phyloP scores from a whole-genome alignment of 1,140 invertebrate species.

The Maniola jurtina region DNA sequence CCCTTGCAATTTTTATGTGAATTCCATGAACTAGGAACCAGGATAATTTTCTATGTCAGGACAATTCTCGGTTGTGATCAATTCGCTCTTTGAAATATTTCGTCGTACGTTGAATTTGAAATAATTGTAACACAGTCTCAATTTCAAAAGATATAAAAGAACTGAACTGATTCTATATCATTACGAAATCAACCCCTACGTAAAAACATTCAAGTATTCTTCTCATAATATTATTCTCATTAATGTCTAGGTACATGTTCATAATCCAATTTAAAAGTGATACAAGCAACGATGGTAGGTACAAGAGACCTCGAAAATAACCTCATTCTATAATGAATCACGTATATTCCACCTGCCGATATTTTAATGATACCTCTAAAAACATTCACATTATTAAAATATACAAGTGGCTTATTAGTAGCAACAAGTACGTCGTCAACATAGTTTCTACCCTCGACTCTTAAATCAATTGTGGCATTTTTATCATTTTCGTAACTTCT shows the following conservation, averaged over 20 bases:
- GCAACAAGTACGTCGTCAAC: slow-evolving; percentile 38
- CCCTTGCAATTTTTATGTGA: too few species aligned
- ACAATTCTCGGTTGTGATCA: too few species aligned
- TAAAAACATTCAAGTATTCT: background rate
- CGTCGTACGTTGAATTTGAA: too few species aligned
- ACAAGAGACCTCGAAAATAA: slow-evolving; percentile 20
- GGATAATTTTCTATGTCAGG: too few species aligned
- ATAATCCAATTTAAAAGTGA: slow-evolving; percentile 19
- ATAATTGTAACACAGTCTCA: too few species aligned
- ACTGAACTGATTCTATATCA: too few species aligned
- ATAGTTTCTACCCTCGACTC: slow-evolving; percentile 22
- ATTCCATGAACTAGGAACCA: too few species aligned
- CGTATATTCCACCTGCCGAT: slow-evolving; percentile 37
- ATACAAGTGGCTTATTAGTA: slow-evolving; percentile 53
- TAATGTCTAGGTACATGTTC: slow-evolving; percentile 3
- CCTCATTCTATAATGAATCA: slow-evolving; percentile 32
- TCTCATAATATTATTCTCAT: slow-evolving; percentile 5
- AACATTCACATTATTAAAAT: slow-evolving; percentile 50
- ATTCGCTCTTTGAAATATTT: too few species aligned
- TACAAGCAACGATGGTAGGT: slow-evolving; percentile 14
- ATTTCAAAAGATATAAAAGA: too few species aligned
- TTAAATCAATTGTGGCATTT: slow-evolving; percentile 25
- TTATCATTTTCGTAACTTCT: slow-evolving; percentile 10
- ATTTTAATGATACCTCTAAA: slow-evolving; percentile 42
- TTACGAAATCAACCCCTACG: background rate